phyloP scores from a whole-genome alignment of 2,797 vertebrate species.

The Eupleurogrammus muticus region DNA sequence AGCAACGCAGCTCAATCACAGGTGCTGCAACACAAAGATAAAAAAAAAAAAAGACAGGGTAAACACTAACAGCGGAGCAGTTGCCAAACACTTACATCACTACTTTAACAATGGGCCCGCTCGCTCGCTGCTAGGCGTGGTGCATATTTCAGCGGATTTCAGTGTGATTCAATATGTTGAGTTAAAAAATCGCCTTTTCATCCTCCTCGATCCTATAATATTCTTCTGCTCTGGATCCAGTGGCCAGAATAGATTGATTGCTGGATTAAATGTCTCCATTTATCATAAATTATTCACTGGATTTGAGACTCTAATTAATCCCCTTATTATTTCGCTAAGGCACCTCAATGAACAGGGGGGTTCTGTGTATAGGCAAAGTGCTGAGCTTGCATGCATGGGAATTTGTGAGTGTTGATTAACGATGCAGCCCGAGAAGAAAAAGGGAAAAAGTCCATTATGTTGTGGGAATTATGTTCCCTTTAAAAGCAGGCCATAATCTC shows the following conservation, averaged over 20 bases:
- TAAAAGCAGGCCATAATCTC: conserved; percentile 45
- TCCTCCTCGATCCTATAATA: conserved; percentile 22
- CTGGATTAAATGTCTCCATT: conserved; percentile 69
- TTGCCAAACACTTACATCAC: conserved; percentile 34
- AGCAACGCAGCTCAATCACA: conserved; percentile 48
- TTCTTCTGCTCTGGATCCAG: conserved; percentile 51
- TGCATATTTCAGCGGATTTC: conserved; percentile 33
- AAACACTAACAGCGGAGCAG: conserved; percentile 23
- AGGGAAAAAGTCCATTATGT: conserved; percentile 17
- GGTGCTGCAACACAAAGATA: conserved; percentile 21
- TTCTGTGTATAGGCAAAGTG: conserved; percentile 2
- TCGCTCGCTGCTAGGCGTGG: conserved; percentile 23
- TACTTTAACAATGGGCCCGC: conserved; percentile 48
- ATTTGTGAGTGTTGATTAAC: conserved; percentile 44
- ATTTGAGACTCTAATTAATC: conserved; percentile 70
- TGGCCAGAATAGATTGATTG: conserved; percentile 49
- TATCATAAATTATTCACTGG: conserved; percentile 72
- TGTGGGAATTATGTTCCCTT: conserved; percentile 9
- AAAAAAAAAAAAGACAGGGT: conserved; percentile 30
- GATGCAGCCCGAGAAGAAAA: conserved; percentile 6
- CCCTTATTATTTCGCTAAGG: conserved; percentile 64
- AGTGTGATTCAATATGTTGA: conserved; percentile 22
- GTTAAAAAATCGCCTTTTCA: conserved; percentile 16
- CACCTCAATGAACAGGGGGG: conserved; percentile 34
- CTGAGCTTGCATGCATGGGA: conserved; percentile 7